Conservation (phyloP, 2,797 vertebrate species). For the Pantherophis vulpinus region DNA sequence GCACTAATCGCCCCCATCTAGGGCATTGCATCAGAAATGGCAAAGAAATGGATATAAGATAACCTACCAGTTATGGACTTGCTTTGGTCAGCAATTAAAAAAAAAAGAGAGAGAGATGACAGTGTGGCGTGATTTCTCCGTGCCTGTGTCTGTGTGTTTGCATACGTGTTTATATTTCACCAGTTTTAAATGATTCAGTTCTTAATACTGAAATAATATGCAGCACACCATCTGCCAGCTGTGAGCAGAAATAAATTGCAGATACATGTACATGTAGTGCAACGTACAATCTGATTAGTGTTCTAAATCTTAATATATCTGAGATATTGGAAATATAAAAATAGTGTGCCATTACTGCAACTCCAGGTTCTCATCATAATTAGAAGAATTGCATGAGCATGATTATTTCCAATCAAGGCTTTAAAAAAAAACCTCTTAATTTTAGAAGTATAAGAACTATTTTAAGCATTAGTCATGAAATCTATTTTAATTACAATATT, state of each 20-base stretch:
- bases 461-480: not conserved
- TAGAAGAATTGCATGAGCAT: not conserved
- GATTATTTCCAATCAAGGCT: not conserved
- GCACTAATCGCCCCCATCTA: not conserved
- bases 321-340: slow-evolving; percentile 66
- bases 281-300: slow-evolving; percentile 60
- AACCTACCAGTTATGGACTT: not conserved
- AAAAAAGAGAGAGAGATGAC: not conserved
- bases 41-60: not conserved
- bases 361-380: not conserved
- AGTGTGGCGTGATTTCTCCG: not conserved
- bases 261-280: slow-evolving; percentile 45
- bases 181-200: slow-evolving; percentile 52
- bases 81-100: not conserved
- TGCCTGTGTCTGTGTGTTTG: not conserved
- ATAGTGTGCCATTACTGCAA: not conserved
- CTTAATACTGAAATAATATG: slow-evolving; percentile 46
- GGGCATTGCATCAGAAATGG: not conserved
- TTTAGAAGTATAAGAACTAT: not conserved
- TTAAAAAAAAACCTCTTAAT: not conserved
- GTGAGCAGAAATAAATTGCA: slow-evolving; percentile 42
- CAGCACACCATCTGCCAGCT: slow-evolving; percentile 53
- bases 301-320: slow-evolving; percentile 66
- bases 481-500: not conserved
- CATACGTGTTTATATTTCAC: not conserved